Base-by-base conservation (phyloP, 2,888 invertebrate species). In the Aporophyla nigra region DNA sequence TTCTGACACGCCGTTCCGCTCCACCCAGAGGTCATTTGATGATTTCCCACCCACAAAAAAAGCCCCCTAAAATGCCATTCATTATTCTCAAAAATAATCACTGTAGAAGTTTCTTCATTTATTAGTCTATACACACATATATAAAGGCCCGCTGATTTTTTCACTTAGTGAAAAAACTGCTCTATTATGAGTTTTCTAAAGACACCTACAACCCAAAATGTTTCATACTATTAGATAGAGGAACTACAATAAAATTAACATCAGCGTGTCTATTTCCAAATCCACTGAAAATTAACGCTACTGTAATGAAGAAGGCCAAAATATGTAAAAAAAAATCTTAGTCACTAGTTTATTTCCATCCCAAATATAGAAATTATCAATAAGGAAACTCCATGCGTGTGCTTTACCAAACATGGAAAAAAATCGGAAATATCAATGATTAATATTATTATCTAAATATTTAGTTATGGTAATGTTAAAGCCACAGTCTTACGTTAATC, bases 401-500 rank as follows among this genome's bases (percentile, higher is more conserved):
- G 9, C 3, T 7, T 61, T 24, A 7, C 21, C 53, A 58, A 69
- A 74, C 4, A 63, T 74, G 19, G 63, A 59, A 62, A 71, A 74
- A 71, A 66, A 53, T 19, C 73, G 71, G 76, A 80, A 68, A 71
- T 69, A 69, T 74, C 24, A 77, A 65, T 27, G n/a, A 49, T 76
- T 67, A 63, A 27, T 33, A 62, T 54, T 49, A 71, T 76, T 33
- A 58, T 33, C 51, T 79, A 72, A 83, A 82, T 68, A 71, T 78
- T 83, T 46, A 74, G 71, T 24, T 71, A 83, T 79, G 75, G 12
- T 75, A 72, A 83, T 83, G 10, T 73, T 40, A 40, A 0, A 40
- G 7, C 56, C 49, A 27, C 9, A 49, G 6, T 56, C 0, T n/a
- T 46, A 58, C 21, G 51, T 40, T 40, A 49, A 12, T 56, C n/a